A percentile compares a stretch with the other conserved stretches of the same genome.
phyloP scores from a whole-genome alignment of 2,797 vertebrate genomes.

The Percopsis omiscomaycus region DNA sequence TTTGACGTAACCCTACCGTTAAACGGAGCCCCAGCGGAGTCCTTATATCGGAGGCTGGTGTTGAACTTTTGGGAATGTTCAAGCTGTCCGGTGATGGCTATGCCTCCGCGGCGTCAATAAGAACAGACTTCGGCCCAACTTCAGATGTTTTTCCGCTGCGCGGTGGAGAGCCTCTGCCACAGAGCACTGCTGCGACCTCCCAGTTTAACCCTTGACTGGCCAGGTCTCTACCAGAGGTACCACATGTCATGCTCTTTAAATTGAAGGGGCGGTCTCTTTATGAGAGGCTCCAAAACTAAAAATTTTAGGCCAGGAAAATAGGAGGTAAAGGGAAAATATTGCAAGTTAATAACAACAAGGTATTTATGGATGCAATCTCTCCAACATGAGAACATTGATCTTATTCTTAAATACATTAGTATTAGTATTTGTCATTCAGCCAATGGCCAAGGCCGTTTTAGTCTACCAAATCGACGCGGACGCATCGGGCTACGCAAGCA shows the following conservation, averaged over 20 bases:
- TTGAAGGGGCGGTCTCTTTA: slow-evolving; percentile 39
- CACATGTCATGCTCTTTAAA: neutral
- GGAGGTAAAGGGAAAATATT: neutral
- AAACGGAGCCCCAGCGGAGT: slow-evolving; percentile 23
- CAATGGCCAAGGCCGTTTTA: too few relatives aligned
- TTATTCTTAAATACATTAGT: too few relatives aligned
- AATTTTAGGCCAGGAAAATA: too few relatives aligned
- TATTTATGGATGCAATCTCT: too few relatives aligned
- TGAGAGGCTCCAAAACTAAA: neutral
- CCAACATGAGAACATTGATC: too few relatives aligned
- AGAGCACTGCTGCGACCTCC: slow-evolving; percentile 47
- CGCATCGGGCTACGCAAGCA: too few relatives aligned
- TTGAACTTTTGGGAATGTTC: neutral
- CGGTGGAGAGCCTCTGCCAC: slow-evolving; percentile 55
- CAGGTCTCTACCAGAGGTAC: slow-evolving; percentile 26
- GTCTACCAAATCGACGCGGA: too few relatives aligned
- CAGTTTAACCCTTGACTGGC: slow-evolving; percentile 66
- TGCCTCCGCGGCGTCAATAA: slow-evolving; percentile 24
- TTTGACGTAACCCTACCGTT: slow-evolving; percentile 45
- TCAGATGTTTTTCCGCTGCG: slow-evolving; percentile 78
- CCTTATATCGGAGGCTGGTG: slow-evolving; percentile 3
- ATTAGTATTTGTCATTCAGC: too few relatives aligned
- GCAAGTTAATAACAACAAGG: neutral
- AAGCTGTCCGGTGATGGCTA: slow-evolving; percentile 30
- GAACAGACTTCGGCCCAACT: slow-evolving; percentile 35